A percentile compares a stretch with the other conserved stretches of the same genome.
Conservation (phyloP, 2,888 invertebrate species). For the Sclerodermus sp. region DNA sequence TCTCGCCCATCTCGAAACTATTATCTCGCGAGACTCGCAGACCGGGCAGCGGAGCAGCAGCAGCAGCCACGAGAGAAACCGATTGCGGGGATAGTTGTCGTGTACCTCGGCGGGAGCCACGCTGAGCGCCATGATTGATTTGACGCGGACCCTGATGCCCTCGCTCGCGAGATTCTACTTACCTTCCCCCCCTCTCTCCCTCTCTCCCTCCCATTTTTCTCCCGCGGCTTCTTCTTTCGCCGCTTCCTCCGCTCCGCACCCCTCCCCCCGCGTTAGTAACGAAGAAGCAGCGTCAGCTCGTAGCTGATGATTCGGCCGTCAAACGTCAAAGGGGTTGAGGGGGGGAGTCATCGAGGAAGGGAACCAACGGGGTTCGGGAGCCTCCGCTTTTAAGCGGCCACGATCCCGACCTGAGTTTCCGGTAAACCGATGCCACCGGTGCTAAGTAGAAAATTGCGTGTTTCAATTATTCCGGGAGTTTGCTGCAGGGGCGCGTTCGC, state of each 20-base stretch:
- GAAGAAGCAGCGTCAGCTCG: too few relatives aligned
- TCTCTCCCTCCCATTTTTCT: not conserved
- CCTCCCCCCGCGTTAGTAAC: not conserved
- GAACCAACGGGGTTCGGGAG: too few relatives aligned
- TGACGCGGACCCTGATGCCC: constrained; percentile 39
- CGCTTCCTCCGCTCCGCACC: too few relatives aligned
- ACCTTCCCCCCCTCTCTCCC: not conserved
- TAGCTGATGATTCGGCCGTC: too few relatives aligned
- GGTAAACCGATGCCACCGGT: too few relatives aligned
- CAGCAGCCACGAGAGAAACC: constrained; percentile 21
- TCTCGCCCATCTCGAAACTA: constrained; percentile 19
- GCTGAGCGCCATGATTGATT: constrained; percentile 49
- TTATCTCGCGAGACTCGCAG: constrained; percentile 21
- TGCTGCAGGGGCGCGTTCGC: constrained; percentile 24
- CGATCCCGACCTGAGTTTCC: too few relatives aligned
- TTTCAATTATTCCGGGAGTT: constrained; percentile 48
- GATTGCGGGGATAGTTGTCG: constrained; percentile 44
- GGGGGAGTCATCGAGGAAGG: not conserved
- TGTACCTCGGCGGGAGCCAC: constrained; percentile 49
- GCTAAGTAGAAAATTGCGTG: constrained; percentile 54
- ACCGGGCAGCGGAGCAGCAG: constrained; percentile 11
- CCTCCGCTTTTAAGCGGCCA: too few relatives aligned
- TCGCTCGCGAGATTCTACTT: not conserved
- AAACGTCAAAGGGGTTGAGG: not conserved
- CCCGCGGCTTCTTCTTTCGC: too few relatives aligned